phyloP scores from a whole-genome alignment of 2,888 invertebrate genomes.

The Polyploca ridens region DNA sequence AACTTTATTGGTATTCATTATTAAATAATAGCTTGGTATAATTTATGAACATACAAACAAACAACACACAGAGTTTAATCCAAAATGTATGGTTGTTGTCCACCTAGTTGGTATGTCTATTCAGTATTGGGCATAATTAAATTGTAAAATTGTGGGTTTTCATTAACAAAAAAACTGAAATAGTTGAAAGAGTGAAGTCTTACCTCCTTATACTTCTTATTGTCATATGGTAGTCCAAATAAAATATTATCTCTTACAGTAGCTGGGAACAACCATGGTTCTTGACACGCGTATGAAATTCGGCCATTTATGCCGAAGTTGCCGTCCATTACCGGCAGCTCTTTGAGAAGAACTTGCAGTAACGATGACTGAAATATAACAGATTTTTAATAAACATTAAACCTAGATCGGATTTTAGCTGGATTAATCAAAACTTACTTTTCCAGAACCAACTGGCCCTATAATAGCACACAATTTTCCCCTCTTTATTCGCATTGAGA shows the following conservation, averaged over 20 bases:
- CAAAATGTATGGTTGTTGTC: too few species aligned
- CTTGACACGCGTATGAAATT: conserved; percentile 91
- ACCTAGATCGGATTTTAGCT: too few species aligned
- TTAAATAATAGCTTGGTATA: too few species aligned
- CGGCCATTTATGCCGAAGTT: conserved; percentile 85
- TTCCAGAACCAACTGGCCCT: conserved; percentile 95
- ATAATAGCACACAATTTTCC: conserved; percentile 91
- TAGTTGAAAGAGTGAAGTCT: not conserved
- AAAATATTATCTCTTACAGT: conserved; percentile 93
- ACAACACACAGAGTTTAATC: too few species aligned
- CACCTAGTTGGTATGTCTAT: too few species aligned
- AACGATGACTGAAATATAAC: conserved; percentile 81
- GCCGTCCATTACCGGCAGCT: conserved; percentile 86
- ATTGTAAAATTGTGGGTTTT: too few species aligned
- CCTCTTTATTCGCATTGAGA: conserved; percentile 83
- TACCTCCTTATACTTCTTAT: conserved; percentile 86
- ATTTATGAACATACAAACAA: too few species aligned
- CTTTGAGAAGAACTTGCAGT: conserved; percentile 88
- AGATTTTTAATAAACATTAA: not conserved
- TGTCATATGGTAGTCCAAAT: conserved; percentile 88
- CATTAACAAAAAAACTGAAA: conserved; percentile 18
- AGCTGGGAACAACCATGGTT: conserved; percentile 92
- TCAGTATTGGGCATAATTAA: too few species aligned
- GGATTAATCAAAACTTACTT: conserved; percentile 55
- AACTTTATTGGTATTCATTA: too few species aligned